Base-by-base conservation (phyloP, 2,888 invertebrate species). In the Diabrotica balteata region DNA sequence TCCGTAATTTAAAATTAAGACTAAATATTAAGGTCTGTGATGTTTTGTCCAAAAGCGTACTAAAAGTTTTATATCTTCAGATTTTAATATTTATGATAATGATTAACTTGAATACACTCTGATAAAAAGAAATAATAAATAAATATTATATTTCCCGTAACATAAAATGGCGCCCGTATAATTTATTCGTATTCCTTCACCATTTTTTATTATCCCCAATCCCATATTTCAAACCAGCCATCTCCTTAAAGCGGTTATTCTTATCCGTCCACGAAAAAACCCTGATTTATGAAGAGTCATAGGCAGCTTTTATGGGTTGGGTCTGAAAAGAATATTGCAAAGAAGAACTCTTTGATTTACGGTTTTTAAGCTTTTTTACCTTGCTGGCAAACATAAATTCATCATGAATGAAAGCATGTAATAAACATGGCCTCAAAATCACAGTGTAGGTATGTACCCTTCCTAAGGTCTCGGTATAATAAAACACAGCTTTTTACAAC, bases 331-430 rank as follows among this genome's bases (percentile, higher is more conserved):
- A 64, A 58, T 64, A 51, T 64, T 64, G 64, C 64, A 64, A 64
- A 63, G 63, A 47, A 63, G 63, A 62, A 61, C 70, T 59, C 59
- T 63, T 68, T 74, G 73, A 75, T 75, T 75, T 75, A 75, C 67
- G 75, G 69, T 68, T 69, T 73, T 68, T 72, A 66, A 69, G 69
- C 63, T 72, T 72, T 72, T 70, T 74, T 70, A 75, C 72, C 70
- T 75, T 71, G 63, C 71, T 71, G 72, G 72, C 73, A 74, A 75
- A 73, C 70, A 73, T 75, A 75, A 75, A 75, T 73, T 69, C 64
- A 72, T 72, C 62, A 70, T 75, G 73, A 75, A 75, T 73, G 72
- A 71, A 72, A 68, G 61, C 72, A 70, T 55, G 66, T 66, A 72
- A 65, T 68, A 73, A 70, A 72, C 57, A 72, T 64, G 64, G 59